Evolutionary conservation across 2,888 invertebrate species (phyloP), one percentile per base, ranked within the genome.

Genomic region (Ecdyonurus torrentis): DNA sequence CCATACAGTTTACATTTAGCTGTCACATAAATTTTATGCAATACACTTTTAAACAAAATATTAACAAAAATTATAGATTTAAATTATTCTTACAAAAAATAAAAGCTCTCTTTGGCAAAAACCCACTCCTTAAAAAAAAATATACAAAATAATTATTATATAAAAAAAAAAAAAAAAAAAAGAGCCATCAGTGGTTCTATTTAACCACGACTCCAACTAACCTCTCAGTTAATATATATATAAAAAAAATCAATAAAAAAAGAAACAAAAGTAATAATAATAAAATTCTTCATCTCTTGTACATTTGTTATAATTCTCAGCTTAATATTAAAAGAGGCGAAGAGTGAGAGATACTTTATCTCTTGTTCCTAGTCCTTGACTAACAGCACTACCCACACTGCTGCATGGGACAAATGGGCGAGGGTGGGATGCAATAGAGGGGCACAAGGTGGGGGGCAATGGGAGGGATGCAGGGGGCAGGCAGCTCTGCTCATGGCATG

Each of bases 381-480:
- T 37, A 37, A 37, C n/a, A 37, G 37, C 37, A 37, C 37, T 15
- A 15, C 37, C 37, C 37, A 37, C 37, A 37, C 37, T 37, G 37
- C 37, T 37, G 7, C 7, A 37, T 37, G 37, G 37, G 37, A 37
- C 5, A 5, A 37, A 37, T 37, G 15, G 37, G 37, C 7, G 37
- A 37, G 37, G 37, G 15, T 10, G 15, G 37, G 37, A n/a, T n/a
- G 37, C 7, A 37, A 15, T 5, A 37, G 15, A 37, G 37, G 37
- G 15, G 52, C 60, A 20, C 52, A 61, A 59, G 59, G 64, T 59
- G 52, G 59, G 25, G 52, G 64, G 52, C 61, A 65, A 64, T 63
- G 65, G 24, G 23, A 52, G 59, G 20, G 64, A 64, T 62, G 63
- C 63, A 37, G 61, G 64, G 25, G 63, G 61, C 63, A 60, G 63